These are phyloP conservation scores for Lagothrix lagotricha DNA, from an alignment of 2,797 vertebrate species.

Conservation along the genomic window DNA sequence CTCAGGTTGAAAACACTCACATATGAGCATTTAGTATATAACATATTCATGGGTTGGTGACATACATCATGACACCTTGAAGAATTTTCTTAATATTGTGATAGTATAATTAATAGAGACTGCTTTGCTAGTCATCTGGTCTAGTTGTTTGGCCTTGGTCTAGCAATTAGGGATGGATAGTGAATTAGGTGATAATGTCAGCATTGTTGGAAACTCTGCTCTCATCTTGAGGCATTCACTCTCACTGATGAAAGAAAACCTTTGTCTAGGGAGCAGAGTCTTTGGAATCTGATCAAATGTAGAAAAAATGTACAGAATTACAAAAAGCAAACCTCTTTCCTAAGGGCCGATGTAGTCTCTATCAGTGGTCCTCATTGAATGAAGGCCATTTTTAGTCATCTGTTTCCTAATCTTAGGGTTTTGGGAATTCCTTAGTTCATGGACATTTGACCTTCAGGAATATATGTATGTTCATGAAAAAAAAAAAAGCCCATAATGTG, in stretches of 20 bases:
- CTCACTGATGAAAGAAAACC: neutral
- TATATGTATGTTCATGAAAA: neutral
- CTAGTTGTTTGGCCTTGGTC: neutral
- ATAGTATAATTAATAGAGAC: neutral
- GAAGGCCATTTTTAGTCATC: neutral
- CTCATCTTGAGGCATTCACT: neutral
- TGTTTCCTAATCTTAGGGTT: neutral
- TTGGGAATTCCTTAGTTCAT: neutral
- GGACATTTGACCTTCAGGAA: neutral
- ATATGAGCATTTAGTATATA: neutral
- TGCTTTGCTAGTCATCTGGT: neutral
- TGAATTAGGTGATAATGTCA: neutral
- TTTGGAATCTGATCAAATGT: neutral
- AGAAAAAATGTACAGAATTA: neutral
- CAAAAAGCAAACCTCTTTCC: neutral
- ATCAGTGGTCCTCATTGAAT: neutral
- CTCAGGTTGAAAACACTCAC: neutral
- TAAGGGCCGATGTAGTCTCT: neutral
- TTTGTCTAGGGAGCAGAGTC: neutral
- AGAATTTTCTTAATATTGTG: constrained; percentile 6
- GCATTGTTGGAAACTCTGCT: neutral
- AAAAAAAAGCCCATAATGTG: neutral
- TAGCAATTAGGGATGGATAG: neutral
- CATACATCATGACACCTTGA: neutral
- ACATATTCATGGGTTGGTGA: neutral